Evolutionary conservation across 2,888 invertebrate species (phyloP).

Genomic region (Podabrus alpinus): DNA sequence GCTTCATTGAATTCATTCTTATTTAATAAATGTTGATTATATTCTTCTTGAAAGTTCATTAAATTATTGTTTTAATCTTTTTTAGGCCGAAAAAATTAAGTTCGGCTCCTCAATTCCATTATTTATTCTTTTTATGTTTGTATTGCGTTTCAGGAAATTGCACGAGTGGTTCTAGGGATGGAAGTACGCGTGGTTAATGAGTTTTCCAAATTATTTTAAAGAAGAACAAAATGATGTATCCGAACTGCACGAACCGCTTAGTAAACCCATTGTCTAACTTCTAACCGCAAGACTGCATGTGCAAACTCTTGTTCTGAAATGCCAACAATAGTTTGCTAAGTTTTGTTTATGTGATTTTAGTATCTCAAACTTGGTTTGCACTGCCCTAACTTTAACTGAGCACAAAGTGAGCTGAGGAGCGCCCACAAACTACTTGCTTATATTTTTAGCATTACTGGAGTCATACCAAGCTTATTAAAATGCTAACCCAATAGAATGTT

Average conservation of each 20-base stretch:
- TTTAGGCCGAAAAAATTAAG: no score
- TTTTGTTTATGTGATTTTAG: background rate
- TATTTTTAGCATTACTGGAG: background rate
- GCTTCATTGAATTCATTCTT: slow-evolving; percentile 13
- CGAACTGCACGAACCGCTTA: background rate
- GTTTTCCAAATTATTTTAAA: background rate
- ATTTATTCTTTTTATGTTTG: background rate
- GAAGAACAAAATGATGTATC: no score
- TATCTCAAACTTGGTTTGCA: background rate
- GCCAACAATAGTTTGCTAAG: background rate
- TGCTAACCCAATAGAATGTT: background rate
- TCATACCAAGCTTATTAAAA: background rate
- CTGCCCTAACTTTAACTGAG: background rate
- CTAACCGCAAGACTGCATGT: background rate
- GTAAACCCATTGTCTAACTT: background rate
- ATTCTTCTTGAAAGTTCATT: slow-evolving; percentile 19
- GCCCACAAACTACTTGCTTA: background rate
- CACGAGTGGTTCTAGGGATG: background rate
- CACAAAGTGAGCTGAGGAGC: background rate
- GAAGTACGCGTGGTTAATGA: background rate
- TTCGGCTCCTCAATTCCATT: background rate
- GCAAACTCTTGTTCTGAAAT: background rate
- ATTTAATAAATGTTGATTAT: slow-evolving; percentile 32
- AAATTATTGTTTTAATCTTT: background rate
- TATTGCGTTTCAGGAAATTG: background rate